Evolutionary conservation across 2,888 invertebrate species (phyloP), one percentile per base, ranked within the genome.

Genomic region (Sisyra terminalis): DNA sequence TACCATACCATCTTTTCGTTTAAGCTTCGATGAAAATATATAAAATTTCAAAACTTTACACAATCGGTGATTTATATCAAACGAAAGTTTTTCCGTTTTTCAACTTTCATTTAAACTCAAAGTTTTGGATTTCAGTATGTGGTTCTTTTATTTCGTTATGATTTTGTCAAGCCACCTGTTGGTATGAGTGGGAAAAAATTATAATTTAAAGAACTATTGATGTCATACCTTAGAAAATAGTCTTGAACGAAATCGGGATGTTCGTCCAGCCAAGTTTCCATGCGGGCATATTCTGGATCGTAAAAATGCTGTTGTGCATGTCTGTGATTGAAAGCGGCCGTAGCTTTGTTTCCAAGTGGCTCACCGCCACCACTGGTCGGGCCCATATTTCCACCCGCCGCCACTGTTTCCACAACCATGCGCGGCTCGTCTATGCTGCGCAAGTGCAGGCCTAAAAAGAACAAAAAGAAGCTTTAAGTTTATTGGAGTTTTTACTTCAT

Each of bases 221-320:
- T 35, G 18, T 30, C 62, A 62, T 59, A 86, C 88, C 89, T 83
- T 64, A 89, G 72, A 61, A 93, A 92, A 65, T 93, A 94, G 64
- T 93, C 90, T 61, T 89, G 85, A 51, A 88, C 85, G 63, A 93
- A 94, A 63, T 90, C 89, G 53, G 87, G 90, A 69, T 94, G 92
- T 63, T 92, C 92, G 66, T 94, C 93, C 52, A 94, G 76, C 93
- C 93, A 94, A 54, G 88, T 79, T 66, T 93, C 92, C 69, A 92
- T 88, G 50, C 82, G 78, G 45, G 87, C 82, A 63, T 84, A 85
- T 63, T 88, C 87, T 50, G 84, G 78, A 65, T 87, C 85, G 63
- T 87, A 87, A 60, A 72, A 67, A 44, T 52, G 48, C 55, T 63
- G 57, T 16, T 50, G 53, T 53, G 48, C 52, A 52, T 51, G 59